Evolutionary conservation across 2,888 invertebrate genomes (phyloP).

Genomic region (Junonia oenone): DNA sequence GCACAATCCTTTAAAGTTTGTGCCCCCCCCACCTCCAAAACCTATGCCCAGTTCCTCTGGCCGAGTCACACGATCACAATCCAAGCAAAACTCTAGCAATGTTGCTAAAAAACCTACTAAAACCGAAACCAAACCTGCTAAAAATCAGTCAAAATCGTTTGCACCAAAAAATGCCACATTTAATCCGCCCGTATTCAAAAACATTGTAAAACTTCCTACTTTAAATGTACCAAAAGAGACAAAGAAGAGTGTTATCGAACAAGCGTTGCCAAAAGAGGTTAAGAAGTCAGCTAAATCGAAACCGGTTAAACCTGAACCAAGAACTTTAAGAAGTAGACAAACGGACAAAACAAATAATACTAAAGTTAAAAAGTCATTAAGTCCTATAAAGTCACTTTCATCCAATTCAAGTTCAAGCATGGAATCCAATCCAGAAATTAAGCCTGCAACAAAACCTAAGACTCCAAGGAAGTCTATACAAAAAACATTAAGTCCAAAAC

Average conservation of each 20-base stretch:
- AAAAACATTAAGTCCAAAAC: too few species aligned
- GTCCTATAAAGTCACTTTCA: neutral
- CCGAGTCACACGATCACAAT: slow-evolving; percentile 58
- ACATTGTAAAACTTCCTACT: slow-evolving; percentile 33
- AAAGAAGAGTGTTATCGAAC: neutral
- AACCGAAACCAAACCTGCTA: slow-evolving; percentile 13
- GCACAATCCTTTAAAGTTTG: slow-evolving; percentile 46
- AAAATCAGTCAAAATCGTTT: slow-evolving; percentile 51
- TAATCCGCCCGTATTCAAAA: slow-evolving; percentile 64
- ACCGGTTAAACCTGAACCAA: neutral
- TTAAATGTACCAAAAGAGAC: neutral
- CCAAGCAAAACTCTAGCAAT: slow-evolving; percentile 28
- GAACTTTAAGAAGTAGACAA: slow-evolving; percentile 11
- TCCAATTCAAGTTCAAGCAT: neutral
- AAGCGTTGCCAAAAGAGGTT: neutral
- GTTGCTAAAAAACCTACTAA: slow-evolving; percentile 15
- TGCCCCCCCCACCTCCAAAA: slow-evolving; percentile 47
- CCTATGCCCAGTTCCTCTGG: slow-evolving; percentile 52
- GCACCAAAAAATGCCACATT: slow-evolving; percentile 77
- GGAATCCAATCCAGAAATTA: neutral
- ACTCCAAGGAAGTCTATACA: slow-evolving; percentile 29
- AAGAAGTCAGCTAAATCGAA: slow-evolving; percentile 1
- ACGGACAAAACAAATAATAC: neutral
- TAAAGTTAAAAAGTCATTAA: neutral
- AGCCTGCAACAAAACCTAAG: slow-evolving; percentile 17